phyloP scores from a whole-genome alignment of 2,797 vertebrate species.

The Furcifer pardalis region DNA sequence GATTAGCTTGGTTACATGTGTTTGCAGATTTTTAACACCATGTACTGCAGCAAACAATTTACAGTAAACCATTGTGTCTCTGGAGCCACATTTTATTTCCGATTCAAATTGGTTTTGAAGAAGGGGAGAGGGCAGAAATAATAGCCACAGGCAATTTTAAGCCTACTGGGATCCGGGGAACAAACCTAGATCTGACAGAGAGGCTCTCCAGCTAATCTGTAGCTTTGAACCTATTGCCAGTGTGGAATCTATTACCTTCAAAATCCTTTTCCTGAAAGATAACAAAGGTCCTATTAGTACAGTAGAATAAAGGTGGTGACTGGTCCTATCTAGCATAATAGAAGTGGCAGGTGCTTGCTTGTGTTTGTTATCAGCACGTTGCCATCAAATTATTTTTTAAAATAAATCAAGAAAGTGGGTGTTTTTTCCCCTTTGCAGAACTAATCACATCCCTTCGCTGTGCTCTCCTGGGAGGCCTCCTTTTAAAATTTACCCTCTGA shows the following conservation, averaged over 20 bases:
- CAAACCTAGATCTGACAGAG: conserved; percentile 23
- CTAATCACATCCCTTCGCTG: conserved; percentile 3
- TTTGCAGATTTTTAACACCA: conserved; percentile 50
- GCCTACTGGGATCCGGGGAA: conserved; percentile 32
- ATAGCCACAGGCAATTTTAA: conserved; percentile 43
- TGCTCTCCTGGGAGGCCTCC: conserved; percentile 37
- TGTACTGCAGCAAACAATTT: conserved; percentile 39
- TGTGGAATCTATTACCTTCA: conserved; percentile 39
- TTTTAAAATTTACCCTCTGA: conserved; percentile 37
- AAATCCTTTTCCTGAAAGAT: conserved; percentile 21
- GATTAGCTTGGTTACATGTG: conserved; percentile 40
- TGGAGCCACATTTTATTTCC: conserved; percentile 56
- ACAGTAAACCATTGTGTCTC: conserved; percentile 58
- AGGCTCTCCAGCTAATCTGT: conserved; percentile 45
- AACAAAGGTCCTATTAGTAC: background rate
- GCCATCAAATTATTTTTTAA: conserved; percentile 54
- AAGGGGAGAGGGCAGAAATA: conserved; percentile 12
- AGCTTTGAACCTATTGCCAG: conserved; percentile 37
- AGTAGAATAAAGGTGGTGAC: conserved; percentile 5
- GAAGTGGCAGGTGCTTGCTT: conserved; percentile 51
- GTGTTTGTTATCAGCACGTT: conserved; percentile 20
- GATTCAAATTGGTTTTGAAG: conserved; percentile 47
- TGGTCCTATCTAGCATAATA: background rate
- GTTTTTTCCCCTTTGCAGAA: conserved; percentile 37
- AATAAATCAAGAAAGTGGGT: conserved; percentile 51